phyloP scores from a whole-genome alignment of 2,888 invertebrate genomes.

The Phaonia tiefii region DNA sequence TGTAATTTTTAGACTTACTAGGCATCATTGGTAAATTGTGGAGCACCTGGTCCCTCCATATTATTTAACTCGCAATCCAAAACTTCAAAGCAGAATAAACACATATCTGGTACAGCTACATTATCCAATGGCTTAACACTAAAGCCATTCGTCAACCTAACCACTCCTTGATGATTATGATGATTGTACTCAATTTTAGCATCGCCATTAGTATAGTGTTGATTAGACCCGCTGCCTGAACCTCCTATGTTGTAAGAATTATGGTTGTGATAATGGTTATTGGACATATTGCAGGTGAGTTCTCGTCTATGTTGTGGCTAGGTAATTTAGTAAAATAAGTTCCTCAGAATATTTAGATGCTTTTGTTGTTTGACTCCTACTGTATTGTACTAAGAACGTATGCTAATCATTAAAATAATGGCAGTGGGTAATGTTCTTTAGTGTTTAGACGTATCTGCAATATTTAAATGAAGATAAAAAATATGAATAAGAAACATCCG shows the following conservation, averaged over 20 bases:
- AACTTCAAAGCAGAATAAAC: slow-evolving; percentile 99
- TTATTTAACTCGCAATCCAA: slow-evolving; percentile 96
- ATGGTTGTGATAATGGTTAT: slow-evolving; percentile 71
- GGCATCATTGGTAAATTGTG: slow-evolving; percentile 96
- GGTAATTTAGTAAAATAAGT: slow-evolving; percentile 18
- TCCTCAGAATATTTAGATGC: not conserved
- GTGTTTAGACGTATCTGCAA: slow-evolving; percentile 64
- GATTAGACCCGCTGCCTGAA: slow-evolving; percentile 58
- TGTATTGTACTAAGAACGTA: slow-evolving; percentile 49
- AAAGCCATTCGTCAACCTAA: slow-evolving; percentile 78
- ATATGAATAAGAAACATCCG: not conserved
- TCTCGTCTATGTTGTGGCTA: slow-evolving; percentile 45
- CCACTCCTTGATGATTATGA: slow-evolving; percentile 56
- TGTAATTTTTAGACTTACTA: slow-evolving; percentile 87
- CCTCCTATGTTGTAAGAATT: slow-evolving; percentile 68
- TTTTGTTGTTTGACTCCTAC: slow-evolving; percentile 15
- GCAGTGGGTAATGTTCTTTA: slow-evolving; percentile 75
- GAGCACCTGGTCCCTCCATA: slow-evolving; percentile 94
- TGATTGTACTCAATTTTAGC: slow-evolving; percentile 60
- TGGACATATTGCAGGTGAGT: slow-evolving; percentile 70
- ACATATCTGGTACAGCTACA: slow-evolving; percentile 97
- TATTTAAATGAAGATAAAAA: slow-evolving; percentile 8
- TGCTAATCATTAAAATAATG: slow-evolving; percentile 71
- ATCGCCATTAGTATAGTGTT: slow-evolving; percentile 62
- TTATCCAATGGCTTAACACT: slow-evolving; percentile 74